Base-by-base conservation (phyloP, 2,797 vertebrate genomes). In the Eremophila alpestris region DNA sequence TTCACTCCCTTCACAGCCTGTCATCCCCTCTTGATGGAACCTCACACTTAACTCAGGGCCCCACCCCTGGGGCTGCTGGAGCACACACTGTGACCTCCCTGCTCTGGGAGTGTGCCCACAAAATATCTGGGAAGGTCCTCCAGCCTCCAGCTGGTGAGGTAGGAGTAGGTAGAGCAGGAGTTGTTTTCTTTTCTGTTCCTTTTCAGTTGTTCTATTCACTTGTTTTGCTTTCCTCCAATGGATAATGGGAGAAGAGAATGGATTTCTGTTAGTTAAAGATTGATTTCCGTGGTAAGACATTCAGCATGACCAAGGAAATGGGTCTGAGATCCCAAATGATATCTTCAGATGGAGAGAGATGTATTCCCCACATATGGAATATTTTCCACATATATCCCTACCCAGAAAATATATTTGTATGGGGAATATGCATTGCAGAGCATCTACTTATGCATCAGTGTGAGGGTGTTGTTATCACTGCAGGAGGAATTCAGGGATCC, bases 51-150 rank as follows among this genome's bases (percentile, higher is more conserved):
- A 9, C 40, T 34, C 32, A 7, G 58, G 32, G 19, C 12, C 41
- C 32, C 13, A 11, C 17, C 34, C 56, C 29, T 18, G 34, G 54
- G 46, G 55, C 59, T 87, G 67, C 68, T 41, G 60, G 34, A 45
- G 54, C 62, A 6, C 18, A 3, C 0, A 1, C 9, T 9, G 41
- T 55, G n/a, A 63, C 48, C 30, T 60, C n/a, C 7, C 23, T 21
- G 10, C 26, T 21, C 40, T 26, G n/a, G 13, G 32, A 71, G 1
- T 7, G 45, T 34, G 27, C 3, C 67, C 45, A 41, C 38, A 49
- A 55, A 87, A 56, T 4, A 16, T 48, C 36, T 52, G 58, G 22
- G 7, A n/a, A 49, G 63, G 11, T 9, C 45, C 71, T 41, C 34
- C 74, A 58, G 23, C 7, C 38, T 76, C n/a, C 58, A 45, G 27